A percentile compares a stretch with the other conserved stretches of the same genome.
phyloP scores from a whole-genome alignment of 2,113 vertebrate species.

The Pyxicephalus adspersus region DNA sequence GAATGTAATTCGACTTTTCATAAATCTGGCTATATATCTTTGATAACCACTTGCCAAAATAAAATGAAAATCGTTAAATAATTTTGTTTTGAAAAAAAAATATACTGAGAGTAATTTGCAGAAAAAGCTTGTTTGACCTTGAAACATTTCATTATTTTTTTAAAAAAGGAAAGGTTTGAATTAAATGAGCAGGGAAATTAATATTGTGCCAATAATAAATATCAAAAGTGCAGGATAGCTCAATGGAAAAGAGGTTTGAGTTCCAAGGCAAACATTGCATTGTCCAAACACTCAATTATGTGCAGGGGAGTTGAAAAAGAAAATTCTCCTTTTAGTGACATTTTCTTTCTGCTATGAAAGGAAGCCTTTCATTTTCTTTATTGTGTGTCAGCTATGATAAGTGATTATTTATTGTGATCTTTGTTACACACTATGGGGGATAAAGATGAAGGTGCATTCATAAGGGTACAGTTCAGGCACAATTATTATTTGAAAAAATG shows the following conservation, averaged over 20 bases:
- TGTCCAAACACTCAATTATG: too few relatives aligned
- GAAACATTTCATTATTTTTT: neutral
- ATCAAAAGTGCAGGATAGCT: neutral
- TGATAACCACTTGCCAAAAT: conserved; percentile 10
- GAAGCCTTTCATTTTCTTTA: too few relatives aligned
- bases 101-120: neutral
- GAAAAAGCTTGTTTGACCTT: neutral
- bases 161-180: neutral
- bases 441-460: too few relatives aligned
- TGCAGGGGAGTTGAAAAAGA: too few relatives aligned
- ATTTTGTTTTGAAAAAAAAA: conserved; percentile 4
- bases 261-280: neutral
- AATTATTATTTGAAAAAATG: too few relatives aligned
- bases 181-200: neutral
- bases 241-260: neutral
- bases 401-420: too few relatives aligned
- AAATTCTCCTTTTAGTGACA: too few relatives aligned
- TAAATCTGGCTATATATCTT: conserved; percentile 10
- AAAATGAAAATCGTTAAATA: conserved; percentile 4
- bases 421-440: too few relatives aligned
- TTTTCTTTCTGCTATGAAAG: too few relatives aligned
- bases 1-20: neutral
- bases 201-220: neutral
- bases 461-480: too few relatives aligned
- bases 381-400: too few relatives aligned